Evolutionary conservation across 2,888 invertebrate genomes (phyloP).

Genomic region (Tryphoninae sp.): DNA sequence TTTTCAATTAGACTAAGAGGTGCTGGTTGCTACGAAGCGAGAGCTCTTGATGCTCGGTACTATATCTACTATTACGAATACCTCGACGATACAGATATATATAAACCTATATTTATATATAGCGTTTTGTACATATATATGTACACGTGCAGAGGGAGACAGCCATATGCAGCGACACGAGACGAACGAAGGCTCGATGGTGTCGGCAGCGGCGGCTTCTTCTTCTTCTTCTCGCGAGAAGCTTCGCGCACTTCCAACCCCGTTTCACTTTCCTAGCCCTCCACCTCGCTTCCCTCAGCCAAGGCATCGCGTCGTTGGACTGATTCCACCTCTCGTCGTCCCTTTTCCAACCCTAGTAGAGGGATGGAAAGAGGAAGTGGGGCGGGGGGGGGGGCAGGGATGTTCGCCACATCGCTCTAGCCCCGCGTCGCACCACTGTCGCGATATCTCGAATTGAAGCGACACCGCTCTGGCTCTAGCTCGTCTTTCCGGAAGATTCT

Average conservation of each 20-base stretch:
- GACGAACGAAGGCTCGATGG: conserved; percentile 50
- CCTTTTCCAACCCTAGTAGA: conserved; percentile 15
- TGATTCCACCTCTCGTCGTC: conserved; percentile 51
- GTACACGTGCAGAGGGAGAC: conserved; percentile 34
- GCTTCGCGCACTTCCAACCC: conserved; percentile 40
- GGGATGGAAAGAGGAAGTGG: not conserved
- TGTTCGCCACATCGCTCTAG: conserved; percentile 61
- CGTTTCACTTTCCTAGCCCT: conserved; percentile 27
- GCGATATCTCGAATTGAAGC: conserved; percentile 76
- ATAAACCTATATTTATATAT: conserved; percentile 20
- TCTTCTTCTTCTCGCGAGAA: conserved; percentile 55
- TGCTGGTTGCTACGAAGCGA: conserved; percentile 70
- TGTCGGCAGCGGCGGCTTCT: conserved; percentile 54
- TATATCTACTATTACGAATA: conserved; percentile 60
- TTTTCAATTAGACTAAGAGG: conserved; percentile 82
- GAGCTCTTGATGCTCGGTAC: conserved; percentile 45
- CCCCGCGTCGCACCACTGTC: conserved; percentile 51
- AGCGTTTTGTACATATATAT: conserved; percentile 8
- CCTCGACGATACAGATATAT: conserved; percentile 40
- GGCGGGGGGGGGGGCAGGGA: not conserved
- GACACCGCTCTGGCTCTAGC: conserved; percentile 61
- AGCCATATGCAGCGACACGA: conserved; percentile 3
- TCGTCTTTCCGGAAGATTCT: conserved; percentile 55
- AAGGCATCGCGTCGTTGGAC: conserved; percentile 60
- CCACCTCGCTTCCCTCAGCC: conserved; percentile 23